Conservation (phyloP, 1,140 invertebrate genomes). For the Steinernema khuongi region DNA sequence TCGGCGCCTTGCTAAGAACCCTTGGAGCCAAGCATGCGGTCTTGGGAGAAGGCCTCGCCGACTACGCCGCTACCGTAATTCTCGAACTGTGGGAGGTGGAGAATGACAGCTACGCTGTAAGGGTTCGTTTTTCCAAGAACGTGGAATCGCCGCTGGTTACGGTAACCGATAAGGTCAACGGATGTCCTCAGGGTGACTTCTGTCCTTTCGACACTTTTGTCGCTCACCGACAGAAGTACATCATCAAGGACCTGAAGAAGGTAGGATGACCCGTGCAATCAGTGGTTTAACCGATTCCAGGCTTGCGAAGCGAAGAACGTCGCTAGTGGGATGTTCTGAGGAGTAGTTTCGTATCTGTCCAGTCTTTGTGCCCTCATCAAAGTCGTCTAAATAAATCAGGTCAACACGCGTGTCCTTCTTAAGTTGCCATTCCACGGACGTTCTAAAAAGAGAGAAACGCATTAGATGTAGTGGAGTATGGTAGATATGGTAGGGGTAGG, state of each 20-base stretch:
- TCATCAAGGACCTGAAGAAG: background rate
- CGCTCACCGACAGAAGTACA: background rate
- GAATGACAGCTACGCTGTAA: background rate
- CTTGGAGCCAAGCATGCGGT: conserved; percentile 21
- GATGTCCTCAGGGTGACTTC: background rate
- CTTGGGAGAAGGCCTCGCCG: conserved; percentile 12
- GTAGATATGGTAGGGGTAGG: too few relatives aligned
- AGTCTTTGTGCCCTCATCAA: too few relatives aligned
- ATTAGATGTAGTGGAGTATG: too few relatives aligned
- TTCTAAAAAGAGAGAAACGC: too few relatives aligned
- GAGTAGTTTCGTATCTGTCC: too few relatives aligned
- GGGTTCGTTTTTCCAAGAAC: background rate
- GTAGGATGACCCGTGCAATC: background rate
- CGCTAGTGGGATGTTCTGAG: too few relatives aligned
- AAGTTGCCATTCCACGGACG: too few relatives aligned
- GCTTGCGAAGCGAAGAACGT: too few relatives aligned
- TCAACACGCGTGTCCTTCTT: too few relatives aligned
- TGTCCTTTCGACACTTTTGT: background rate
- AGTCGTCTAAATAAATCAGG: too few relatives aligned
- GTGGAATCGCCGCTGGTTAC: background rate
- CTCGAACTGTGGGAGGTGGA: conserved; percentile 20
- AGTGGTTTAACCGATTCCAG: too few relatives aligned
- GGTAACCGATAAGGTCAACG: background rate
- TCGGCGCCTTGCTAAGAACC: background rate
- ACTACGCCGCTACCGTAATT: conserved; percentile 24